These are phyloP conservation scores for Oryzaephilus surinamensis DNA, from an alignment of 1,140 invertebrate species.

Conservation along the genomic window DNA sequence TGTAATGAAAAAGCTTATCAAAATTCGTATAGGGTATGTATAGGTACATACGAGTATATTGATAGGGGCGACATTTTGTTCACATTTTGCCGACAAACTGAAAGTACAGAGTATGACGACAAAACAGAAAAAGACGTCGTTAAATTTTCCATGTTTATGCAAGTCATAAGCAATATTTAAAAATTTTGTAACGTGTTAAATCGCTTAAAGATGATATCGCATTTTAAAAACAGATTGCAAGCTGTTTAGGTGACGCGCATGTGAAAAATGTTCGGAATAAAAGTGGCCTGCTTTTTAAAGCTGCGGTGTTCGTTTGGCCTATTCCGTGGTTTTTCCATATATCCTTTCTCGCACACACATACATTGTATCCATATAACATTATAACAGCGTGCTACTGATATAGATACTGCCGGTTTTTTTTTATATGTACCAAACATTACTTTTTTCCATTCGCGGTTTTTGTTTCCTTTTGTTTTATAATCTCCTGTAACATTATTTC, in stretches of 20 bases:
- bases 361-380: too few relatives aligned
- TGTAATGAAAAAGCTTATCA: too few relatives aligned
- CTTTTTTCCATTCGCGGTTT: neutral
- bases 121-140: too few relatives aligned
- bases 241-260: conserved; percentile 19
- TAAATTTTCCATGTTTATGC: too few relatives aligned
- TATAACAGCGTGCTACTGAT: too few relatives aligned
- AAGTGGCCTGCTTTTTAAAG: conserved; percentile 29
- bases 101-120: too few relatives aligned
- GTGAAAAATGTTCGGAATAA: conserved; percentile 27
- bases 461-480: neutral
- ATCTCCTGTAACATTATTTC: too few relatives aligned
- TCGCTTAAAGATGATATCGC: conserved; percentile 30
- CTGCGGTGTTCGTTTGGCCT: conserved; percentile 22
- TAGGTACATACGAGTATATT: too few relatives aligned
- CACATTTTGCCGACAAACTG: too few relatives aligned
- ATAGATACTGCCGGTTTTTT: conserved; percentile 18
- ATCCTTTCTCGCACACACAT: too few relatives aligned
- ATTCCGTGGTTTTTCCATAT: conserved; percentile 17
- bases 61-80: too few relatives aligned
- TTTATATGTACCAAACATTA: neutral
- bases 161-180: conserved; percentile 11
- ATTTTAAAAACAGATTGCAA: conserved; percentile 25
- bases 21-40: too few relatives aligned
- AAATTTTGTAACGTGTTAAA: conserved; percentile 23